phyloP scores from a whole-genome alignment of 2,113 vertebrate species.

The Etheostoma spectabile region DNA sequence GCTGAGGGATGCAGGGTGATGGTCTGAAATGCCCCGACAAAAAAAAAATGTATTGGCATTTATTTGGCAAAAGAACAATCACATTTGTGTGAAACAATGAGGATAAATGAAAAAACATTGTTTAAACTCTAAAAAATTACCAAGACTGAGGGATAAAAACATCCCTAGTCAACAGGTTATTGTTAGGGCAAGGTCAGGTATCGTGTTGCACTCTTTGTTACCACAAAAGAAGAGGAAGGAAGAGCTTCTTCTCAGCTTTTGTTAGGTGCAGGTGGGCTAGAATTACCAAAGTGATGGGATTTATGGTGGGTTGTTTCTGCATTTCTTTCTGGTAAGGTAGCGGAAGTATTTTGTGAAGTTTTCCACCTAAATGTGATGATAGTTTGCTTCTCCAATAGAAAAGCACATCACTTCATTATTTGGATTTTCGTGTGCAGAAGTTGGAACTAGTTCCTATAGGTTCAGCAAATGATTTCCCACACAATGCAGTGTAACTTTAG shows the following conservation, averaged over 20 bases:
- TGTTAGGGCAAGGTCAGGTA: slow-evolving; percentile 63
- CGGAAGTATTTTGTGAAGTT: slow-evolving; percentile 72
- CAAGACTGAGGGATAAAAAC: slow-evolving; percentile 33
- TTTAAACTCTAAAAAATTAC: slow-evolving; percentile 13
- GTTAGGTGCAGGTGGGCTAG: slow-evolving; percentile 74
- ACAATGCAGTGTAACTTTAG: slow-evolving; percentile 79
- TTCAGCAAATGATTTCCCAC: slow-evolving; percentile 76
- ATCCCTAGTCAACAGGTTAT: slow-evolving; percentile 56
- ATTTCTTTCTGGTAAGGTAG: slow-evolving; percentile 41
- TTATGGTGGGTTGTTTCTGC: slow-evolving; percentile 65
- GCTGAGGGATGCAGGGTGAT: not conserved
- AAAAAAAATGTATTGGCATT: not conserved
- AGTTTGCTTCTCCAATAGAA: slow-evolving; percentile 58
- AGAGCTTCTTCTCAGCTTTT: slow-evolving; percentile 76
- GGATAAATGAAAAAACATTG: not conserved
- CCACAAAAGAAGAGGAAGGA: slow-evolving; percentile 72
- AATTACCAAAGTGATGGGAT: slow-evolving; percentile 78
- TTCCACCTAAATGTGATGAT: slow-evolving; percentile 54
- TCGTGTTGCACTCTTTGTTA: slow-evolving; percentile 76
- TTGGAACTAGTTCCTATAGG: slow-evolving; percentile 63
- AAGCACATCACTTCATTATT: slow-evolving; percentile 69
- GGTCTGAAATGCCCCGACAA: not conserved
- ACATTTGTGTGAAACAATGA: not conserved
- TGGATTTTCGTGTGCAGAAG: slow-evolving; percentile 56
- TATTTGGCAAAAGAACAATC: not conserved